Evolutionary conservation across 2,113 vertebrate genomes (phyloP).

Genomic region (Pimephales promelas): DNA sequence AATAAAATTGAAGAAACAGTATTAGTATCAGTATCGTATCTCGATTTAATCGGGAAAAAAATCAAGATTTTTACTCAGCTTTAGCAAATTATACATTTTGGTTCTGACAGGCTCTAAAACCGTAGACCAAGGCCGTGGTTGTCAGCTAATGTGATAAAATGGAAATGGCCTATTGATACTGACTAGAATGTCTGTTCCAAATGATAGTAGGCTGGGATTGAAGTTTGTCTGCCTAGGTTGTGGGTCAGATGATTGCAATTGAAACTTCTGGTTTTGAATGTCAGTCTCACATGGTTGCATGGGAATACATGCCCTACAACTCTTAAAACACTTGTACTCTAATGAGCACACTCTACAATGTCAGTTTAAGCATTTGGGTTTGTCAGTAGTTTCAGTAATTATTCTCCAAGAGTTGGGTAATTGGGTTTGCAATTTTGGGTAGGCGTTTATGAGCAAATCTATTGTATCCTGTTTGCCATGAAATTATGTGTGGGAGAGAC

Average conservation of each 20-base stretch:
- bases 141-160: background rate
- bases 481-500: slow-evolving; percentile 31
- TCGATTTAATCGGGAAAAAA: background rate
- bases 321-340: background rate
- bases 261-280: background rate
- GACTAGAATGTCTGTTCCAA: background rate
- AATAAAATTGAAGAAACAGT: background rate
- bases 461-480: slow-evolving; percentile 13
- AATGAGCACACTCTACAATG: slow-evolving; percentile 12
- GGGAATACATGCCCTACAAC: background rate
- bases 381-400: slow-evolving; percentile 22
- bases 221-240: background rate
- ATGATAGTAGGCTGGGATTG: background rate
- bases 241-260: background rate
- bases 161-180: background rate
- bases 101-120: background rate
- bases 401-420: background rate
- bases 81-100: background rate
- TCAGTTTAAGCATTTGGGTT: slow-evolving; percentile 14
- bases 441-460: slow-evolving; percentile 26
- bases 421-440: slow-evolving; percentile 5
- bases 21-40: background rate
- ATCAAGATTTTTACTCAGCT: background rate
- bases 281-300: background rate
- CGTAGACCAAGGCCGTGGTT: background rate